Evolutionary conservation across 2,113 vertebrate genomes (phyloP), one percentile per base, ranked within the genome.

Genomic region (Progne subis): DNA sequence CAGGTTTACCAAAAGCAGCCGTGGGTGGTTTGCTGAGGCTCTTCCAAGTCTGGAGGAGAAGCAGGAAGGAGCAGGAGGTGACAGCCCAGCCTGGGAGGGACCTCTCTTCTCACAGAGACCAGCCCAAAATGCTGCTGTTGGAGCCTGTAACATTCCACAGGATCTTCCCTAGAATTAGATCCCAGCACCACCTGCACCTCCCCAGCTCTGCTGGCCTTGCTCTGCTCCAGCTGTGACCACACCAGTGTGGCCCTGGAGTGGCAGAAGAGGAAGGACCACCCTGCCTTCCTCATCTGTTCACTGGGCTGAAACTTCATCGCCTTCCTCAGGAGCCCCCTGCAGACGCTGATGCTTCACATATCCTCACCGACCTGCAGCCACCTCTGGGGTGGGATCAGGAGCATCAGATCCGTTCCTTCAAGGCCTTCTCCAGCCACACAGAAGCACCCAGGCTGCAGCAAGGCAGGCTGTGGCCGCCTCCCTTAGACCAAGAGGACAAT

Each of bases 221-320:
- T 88, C 34, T 84, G 69, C 79, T 61, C 24, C 4, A 4, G 31
- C 28, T 64, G 15, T 68, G 81, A 32, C 24, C 60, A 37, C 68
- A n/a, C 9, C 25, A 41, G 13, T 9, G 19, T 14, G 52, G 60
- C 23, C 31, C 32, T 71, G 53, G 34, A 31, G 14, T 64, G 52
- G 11, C 34, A 59, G 71, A 21, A 75, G 34, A 8, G 44, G 75
- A 70, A 34, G 31, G 50, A 43, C 18, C 78, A 28, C 26, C 75
- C 44, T 47, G 14, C 14, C 14, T 37, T 59, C 70, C 2, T 4
- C 75, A 23, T 17, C 63, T 25, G 20, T 61, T 46, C 61, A 13
- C 25, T 41, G 4, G 2, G 31, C 78, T 53, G 14, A n/a, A 79
- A 59, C 18, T 56, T 34, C n/a, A 15, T 1, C 3, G 0, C 2